Evolutionary conservation across 2,888 invertebrate genomes (phyloP).

Genomic region (Brachynemurus nebulosus): DNA sequence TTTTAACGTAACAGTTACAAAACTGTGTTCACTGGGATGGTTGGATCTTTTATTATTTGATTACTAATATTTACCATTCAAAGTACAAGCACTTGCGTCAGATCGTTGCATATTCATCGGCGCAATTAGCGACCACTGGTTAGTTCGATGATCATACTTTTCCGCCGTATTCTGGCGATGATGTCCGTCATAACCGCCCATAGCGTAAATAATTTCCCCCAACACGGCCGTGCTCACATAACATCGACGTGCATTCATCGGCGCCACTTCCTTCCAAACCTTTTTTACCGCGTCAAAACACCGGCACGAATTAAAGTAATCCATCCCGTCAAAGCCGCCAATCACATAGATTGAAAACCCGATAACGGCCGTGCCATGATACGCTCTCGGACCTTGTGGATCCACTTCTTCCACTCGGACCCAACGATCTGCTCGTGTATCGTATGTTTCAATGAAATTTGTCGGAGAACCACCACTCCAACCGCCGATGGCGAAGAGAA

Average conservation of each 20-base stretch:
- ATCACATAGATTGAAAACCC: slow-evolving; percentile 76
- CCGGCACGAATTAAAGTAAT: slow-evolving; percentile 52
- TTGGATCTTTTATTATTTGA: too few relatives aligned
- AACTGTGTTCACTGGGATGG: too few relatives aligned
- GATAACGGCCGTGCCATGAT: slow-evolving; percentile 85
- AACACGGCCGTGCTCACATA: slow-evolving; percentile 75
- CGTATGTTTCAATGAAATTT: slow-evolving; percentile 74
- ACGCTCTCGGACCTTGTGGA: slow-evolving; percentile 73
- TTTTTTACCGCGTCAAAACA: slow-evolving; percentile 78
- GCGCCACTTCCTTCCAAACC: slow-evolving; percentile 74
- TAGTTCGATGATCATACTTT: slow-evolving; percentile 65
- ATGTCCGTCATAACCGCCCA: slow-evolving; percentile 81
- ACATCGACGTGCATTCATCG: slow-evolving; percentile 80
- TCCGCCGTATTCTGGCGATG: slow-evolving; percentile 78
- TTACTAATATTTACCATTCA: slow-evolving; percentile 50
- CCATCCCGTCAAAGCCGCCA: slow-evolving; percentile 86
- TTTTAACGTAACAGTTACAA: too few relatives aligned
- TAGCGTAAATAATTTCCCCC: slow-evolving; percentile 66
- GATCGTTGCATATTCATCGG: slow-evolving; percentile 82
- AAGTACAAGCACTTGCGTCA: slow-evolving; percentile 79
- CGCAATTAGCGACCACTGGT: slow-evolving; percentile 79
- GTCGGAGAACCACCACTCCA: slow-evolving; percentile 67
- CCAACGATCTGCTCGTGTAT: slow-evolving; percentile 82
- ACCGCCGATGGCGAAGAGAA: slow-evolving; percentile 72
- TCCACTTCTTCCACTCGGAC: slow-evolving; percentile 69